A percentile compares a stretch with the other conserved stretches of the same genome.
Evolutionary conservation across 2,113 vertebrate species (phyloP).

Genomic region (Cynoglossus semilaevis): DNA sequence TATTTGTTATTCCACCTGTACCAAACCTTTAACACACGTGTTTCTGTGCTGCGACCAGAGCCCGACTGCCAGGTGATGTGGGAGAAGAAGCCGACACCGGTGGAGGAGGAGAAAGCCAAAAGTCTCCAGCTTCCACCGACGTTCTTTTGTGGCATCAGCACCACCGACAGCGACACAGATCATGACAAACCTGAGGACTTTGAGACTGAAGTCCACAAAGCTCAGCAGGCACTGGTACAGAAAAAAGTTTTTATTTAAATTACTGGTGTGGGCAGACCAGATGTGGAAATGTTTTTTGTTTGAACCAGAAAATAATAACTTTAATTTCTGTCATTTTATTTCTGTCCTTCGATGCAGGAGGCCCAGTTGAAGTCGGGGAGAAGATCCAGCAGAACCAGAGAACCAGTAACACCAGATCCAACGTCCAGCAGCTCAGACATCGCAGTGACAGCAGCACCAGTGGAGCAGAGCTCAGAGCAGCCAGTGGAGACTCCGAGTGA

Average conservation of each 20-base stretch:
- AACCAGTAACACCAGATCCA: neutral
- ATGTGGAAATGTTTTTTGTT: too few species aligned
- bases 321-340: neutral
- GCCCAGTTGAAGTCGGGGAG: constrained; percentile 35
- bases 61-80: constrained; percentile 78
- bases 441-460: neutral
- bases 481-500: constrained; percentile 17
- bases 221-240: constrained; percentile 77
- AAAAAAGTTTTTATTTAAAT: neutral
- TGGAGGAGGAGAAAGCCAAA: constrained; percentile 82
- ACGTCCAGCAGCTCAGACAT: constrained; percentile 20
- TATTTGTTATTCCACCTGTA: too few species aligned
- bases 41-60: constrained; percentile 46
- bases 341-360: constrained; percentile 27
- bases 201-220: constrained; percentile 80
- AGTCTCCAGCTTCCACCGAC: constrained; percentile 79
- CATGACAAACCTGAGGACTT: constrained; percentile 79
- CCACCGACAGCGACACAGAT: constrained; percentile 81
- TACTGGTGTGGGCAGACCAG: too few species aligned
- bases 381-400: constrained; percentile 17
- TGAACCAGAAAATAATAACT: too few species aligned
- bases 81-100: constrained; percentile 82
- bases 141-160: constrained; percentile 80
- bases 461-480: constrained; percentile 31
- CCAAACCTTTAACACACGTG: too few species aligned